phyloP scores from a whole-genome alignment of 2,888 invertebrate species.

The Stenoptilia bipunctidactyla region DNA sequence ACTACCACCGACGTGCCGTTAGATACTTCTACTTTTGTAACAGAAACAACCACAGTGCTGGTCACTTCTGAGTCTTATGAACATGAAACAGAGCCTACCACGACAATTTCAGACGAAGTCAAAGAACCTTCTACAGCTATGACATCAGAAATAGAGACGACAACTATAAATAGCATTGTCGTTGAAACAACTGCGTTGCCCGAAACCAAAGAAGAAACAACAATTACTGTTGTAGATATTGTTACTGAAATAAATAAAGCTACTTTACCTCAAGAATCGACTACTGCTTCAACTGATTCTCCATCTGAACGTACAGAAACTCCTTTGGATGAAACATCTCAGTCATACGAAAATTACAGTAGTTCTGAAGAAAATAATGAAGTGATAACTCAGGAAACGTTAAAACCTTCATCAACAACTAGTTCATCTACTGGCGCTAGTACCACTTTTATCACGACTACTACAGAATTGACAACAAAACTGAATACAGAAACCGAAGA shows the following conservation, averaged over 20 bases:
- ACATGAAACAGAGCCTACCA: constrained; percentile 23
- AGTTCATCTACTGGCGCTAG: constrained; percentile 20
- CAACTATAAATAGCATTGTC: constrained; percentile 17
- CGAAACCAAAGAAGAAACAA: constrained; percentile 21
- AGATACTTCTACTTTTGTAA: constrained; percentile 34
- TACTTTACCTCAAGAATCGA: constrained; percentile 31
- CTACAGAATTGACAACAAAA: constrained; percentile 15
- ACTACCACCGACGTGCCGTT: constrained; percentile 35
- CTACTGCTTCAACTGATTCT: constrained; percentile 11
- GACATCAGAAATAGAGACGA: constrained; percentile 1
- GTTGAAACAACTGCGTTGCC: constrained; percentile 10
- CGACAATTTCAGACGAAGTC: not conserved
- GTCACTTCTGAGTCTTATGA: too few species aligned
- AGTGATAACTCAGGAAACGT: constrained; percentile 31
- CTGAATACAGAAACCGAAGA: constrained; percentile 18
- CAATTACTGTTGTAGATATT: constrained; percentile 36
- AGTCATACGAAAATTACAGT: constrained; percentile 18
- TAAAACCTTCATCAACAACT: constrained; percentile 14
- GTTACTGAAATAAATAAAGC: constrained; percentile 34
- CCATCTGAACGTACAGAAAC: constrained; percentile 19
- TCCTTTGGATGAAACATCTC: constrained; percentile 16
- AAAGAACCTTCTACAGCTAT: not conserved
- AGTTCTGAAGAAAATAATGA: constrained; percentile 48
- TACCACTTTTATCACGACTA: constrained; percentile 16
- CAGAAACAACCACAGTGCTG: constrained; percentile 28